Percentiles rank a stretch among this genome's conserved stretches.
phyloP scores from a whole-genome alignment of 2,113 vertebrate genomes.

The Heliornis fulica region DNA sequence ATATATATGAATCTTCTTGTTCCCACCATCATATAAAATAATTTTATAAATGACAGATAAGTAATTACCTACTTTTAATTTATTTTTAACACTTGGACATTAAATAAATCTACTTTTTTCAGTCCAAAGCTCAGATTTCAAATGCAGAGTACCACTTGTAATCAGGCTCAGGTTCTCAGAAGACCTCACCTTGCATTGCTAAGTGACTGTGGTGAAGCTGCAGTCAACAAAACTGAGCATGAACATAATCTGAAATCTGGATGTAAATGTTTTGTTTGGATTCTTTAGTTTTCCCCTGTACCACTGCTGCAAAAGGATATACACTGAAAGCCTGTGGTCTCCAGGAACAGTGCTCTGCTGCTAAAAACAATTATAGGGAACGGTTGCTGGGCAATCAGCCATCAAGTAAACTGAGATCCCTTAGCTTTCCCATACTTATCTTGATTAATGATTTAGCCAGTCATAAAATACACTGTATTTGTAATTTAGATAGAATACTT shows the following conservation, averaged over 20 bases:
- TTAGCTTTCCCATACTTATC: constrained; percentile 67
- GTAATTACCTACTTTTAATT: background rate
- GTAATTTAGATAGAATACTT: constrained; percentile 63
- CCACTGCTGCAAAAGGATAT: background rate
- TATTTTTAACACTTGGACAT: background rate
- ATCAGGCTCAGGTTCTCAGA: background rate
- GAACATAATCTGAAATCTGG: background rate
- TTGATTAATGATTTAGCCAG: constrained; percentile 76
- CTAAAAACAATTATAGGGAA: constrained; percentile 23
- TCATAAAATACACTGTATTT: constrained; percentile 73
- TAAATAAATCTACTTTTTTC: background rate
- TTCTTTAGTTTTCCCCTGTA: background rate
- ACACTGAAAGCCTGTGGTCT: background rate
- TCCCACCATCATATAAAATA: background rate
- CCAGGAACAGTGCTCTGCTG: background rate
- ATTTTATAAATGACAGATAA: background rate
- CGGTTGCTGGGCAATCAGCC: constrained; percentile 77
- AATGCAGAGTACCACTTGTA: background rate
- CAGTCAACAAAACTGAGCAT: background rate
- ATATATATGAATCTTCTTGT: background rate
- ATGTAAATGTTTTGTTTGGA: background rate
- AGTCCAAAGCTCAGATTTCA: background rate
- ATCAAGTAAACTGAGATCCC: constrained; percentile 68
- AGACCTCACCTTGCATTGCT: background rate
- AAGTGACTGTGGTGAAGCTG: background rate